These are phyloP conservation scores for Sus scrofa DNA, from an alignment of 2,113 vertebrate genomes.

Conservation along the genomic window DNA sequence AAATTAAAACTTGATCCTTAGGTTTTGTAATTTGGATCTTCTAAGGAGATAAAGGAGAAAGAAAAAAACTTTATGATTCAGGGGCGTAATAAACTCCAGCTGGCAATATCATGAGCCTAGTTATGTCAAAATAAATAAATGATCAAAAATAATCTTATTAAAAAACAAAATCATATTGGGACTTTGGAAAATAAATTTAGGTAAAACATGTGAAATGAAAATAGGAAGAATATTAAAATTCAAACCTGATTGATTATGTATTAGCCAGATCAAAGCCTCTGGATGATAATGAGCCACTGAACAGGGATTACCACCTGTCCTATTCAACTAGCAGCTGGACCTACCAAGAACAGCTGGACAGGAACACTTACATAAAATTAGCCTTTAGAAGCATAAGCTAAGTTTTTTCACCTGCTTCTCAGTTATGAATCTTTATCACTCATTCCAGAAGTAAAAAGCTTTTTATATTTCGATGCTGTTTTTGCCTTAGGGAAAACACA, in stretches of 20 bases:
- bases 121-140: constrained; percentile 86
- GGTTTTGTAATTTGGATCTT: constrained; percentile 60
- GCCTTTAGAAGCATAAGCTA: constrained; percentile 74
- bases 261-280: constrained; percentile 87
- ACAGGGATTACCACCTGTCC: constrained; percentile 82
- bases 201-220: constrained; percentile 81
- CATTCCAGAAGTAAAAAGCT: constrained; percentile 70
- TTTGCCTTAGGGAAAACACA: constrained; percentile 73
- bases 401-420: constrained; percentile 74
- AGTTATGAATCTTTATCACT: constrained; percentile 70
- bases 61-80: constrained; percentile 49
- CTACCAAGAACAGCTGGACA: constrained; percentile 78
- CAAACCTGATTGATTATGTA: constrained; percentile 87
- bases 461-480: constrained; percentile 73
- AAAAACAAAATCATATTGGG: constrained; percentile 74
- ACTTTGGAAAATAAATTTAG: constrained; percentile 80
- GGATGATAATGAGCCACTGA: constrained; percentile 77
- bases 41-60: constrained; percentile 64
- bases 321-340: constrained; percentile 78
- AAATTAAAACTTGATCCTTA: constrained; percentile 66
- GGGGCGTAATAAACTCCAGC: constrained; percentile 67
- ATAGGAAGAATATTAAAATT: constrained; percentile 85
- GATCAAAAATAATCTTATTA: constrained; percentile 84
- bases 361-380: constrained; percentile 80
- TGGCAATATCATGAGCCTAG: constrained; percentile 76